Conservation (phyloP, 2,888 invertebrate genomes). For the Meliscaeva auricollis region DNA sequence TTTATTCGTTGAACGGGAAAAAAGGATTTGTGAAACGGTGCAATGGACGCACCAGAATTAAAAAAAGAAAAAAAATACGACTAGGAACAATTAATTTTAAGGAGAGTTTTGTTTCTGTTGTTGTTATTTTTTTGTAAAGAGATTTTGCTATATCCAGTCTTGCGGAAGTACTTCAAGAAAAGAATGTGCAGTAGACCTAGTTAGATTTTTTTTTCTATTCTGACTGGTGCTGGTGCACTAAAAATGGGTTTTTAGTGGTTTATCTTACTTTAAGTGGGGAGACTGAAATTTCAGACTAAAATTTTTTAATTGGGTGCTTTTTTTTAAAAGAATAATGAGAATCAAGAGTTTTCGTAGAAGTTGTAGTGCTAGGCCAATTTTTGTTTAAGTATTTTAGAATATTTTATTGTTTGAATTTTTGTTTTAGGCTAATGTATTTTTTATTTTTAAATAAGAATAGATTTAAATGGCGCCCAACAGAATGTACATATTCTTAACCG, state of each 20-base stretch:
- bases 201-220: slow-evolving; percentile 25
- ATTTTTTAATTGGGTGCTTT: slow-evolving; percentile 26
- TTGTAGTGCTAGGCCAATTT: background rate
- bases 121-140: slow-evolving; percentile 7
- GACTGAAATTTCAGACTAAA: background rate
- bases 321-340: background rate
- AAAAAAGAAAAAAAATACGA: slow-evolving; percentile 3
- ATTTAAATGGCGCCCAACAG: slow-evolving; percentile 6
- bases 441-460: background rate
- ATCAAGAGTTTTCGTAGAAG: background rate
- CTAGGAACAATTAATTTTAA: slow-evolving; percentile 42
- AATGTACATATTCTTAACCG: too few relatives aligned
- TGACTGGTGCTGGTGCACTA: background rate
- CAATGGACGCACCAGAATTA: slow-evolving; percentile 60
- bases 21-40: slow-evolving; percentile 49
- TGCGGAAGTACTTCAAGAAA: slow-evolving; percentile 23
- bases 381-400: background rate
- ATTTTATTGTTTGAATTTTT: background rate
- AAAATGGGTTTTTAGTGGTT: slow-evolving; percentile 8
- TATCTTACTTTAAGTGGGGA: slow-evolving; percentile 2
- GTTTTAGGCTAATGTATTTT: too few relatives aligned
- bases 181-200: slow-evolving; percentile 39
- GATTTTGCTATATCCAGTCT: slow-evolving; percentile 31
- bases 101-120: slow-evolving; percentile 14
- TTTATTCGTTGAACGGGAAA: slow-evolving; percentile 13